Evolutionary conservation across 2,797 vertebrate species (phyloP).

Genomic region (Hipposideros larvatus): DNA sequence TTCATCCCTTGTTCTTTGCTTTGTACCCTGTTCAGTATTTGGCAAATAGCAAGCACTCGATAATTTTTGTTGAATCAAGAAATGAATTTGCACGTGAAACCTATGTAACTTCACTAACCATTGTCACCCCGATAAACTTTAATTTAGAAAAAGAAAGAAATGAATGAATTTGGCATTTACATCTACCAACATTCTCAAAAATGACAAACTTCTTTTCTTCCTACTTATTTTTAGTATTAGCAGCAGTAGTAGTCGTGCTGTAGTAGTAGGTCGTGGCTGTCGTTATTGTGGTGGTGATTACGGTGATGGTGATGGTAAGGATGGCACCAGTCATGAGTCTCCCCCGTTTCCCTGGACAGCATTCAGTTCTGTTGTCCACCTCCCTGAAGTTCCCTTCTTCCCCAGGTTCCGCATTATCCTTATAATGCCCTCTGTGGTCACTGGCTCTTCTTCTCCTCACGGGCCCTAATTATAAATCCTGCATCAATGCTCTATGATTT

Average conservation of each 20-base stretch:
- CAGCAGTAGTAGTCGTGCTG: neutral
- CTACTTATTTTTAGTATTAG: neutral
- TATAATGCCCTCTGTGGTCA: neutral
- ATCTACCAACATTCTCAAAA: neutral
- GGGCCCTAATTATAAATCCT: neutral
- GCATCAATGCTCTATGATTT: neutral
- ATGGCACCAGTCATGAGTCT: neutral
- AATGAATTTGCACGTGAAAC: neutral
- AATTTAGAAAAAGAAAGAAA: neutral
- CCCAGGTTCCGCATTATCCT: too few species aligned
- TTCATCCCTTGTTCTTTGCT: neutral
- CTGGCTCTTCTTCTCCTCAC: neutral
- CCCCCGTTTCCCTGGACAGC: neutral
- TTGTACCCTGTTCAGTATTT: neutral
- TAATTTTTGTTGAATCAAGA: conserved; percentile 37
- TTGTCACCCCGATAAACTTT: too few species aligned
- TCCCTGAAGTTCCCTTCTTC: neutral
- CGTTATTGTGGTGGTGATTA: neutral
- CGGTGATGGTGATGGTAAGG: neutral
- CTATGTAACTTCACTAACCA: too few species aligned
- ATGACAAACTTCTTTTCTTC: neutral
- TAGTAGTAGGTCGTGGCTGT: neutral
- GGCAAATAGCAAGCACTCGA: neutral
- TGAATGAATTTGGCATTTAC: conserved; percentile 29
- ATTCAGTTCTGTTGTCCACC: neutral